Evolutionary conservation across 1,140 invertebrate species (phyloP), one percentile per base, ranked within the genome.

Genomic region (Drosophila guanche): DNA sequence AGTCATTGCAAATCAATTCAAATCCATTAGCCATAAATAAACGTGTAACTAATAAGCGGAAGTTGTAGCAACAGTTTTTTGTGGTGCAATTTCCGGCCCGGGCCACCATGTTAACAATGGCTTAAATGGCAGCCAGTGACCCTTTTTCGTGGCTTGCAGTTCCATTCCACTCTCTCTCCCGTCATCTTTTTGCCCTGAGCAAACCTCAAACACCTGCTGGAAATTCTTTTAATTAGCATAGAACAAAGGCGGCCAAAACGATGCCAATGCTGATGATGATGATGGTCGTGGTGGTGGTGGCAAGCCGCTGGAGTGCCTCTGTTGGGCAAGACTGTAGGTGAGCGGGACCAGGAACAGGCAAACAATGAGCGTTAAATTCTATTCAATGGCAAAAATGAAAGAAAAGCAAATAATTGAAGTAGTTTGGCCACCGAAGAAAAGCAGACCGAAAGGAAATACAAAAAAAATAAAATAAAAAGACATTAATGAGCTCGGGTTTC

Each of bases 301-400:
- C 8, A 2, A 20, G 16, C 16, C 16, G 16, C 29, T 33, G 29
- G 29, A 10, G 7, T 3, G 10, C 10, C 4, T 37, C 33, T 37
- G 33, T 1, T 12, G 8, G 42, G n/a, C 14, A 41, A 62, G 50
- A 43, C 54, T 53, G 62, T 25, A 16, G 51, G 59, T 42, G 58
- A 40, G 10, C 33, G 47, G n/a, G 51, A 63, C 66, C 41, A 55
- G 47, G 48, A 74, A 56, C 59, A 59, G 66, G 46, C 76, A 79
- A 84, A 84, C 80, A 84, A 85, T 84, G 79, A 76, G 71, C 79
- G 80, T 84, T 85, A 85, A 79, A 85, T 84, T 84, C 79, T 85
- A 84, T 84, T 84, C 80, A 84, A 85, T 84, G 80, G 76, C 54
- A 76, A 59, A 76, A 76, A 74, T 79, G 79, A 84, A 85, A 85